Conservation (phyloP, 2,888 invertebrate species). For the Tetragnatha montana region DNA sequence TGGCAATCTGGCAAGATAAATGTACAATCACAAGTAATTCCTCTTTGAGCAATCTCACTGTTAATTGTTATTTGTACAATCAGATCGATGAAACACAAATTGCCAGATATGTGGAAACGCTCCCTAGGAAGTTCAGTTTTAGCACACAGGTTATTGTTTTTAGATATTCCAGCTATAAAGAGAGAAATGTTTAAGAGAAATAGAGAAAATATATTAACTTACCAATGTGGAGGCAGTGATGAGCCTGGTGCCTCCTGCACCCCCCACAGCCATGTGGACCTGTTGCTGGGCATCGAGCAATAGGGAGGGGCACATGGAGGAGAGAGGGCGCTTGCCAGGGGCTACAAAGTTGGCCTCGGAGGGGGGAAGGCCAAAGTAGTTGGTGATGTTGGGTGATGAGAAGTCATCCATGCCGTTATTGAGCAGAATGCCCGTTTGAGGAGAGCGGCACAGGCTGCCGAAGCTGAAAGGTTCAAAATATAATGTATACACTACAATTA, state of each 20-base stretch:
- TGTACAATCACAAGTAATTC: no score
- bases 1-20: no score
- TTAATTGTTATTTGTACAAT: no score
- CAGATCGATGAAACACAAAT: no score
- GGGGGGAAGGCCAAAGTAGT: slow-evolving; percentile 83
- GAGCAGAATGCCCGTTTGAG: slow-evolving; percentile 75
- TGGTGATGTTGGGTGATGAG: slow-evolving; percentile 78
- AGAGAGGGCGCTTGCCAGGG: slow-evolving; percentile 79
- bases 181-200: no score
- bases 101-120: no score
- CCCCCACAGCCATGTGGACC: slow-evolving; percentile 71
- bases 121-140: no score
- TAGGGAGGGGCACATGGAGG: slow-evolving; percentile 79
- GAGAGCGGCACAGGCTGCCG: slow-evolving; percentile 73
- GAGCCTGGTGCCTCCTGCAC: slow-evolving; percentile 72
- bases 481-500: no score
- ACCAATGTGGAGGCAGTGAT: slow-evolving; percentile 68
- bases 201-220: slow-evolving; percentile 69
- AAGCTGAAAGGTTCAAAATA: slow-evolving; percentile 74
- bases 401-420: slow-evolving; percentile 77
- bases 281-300: slow-evolving; percentile 77
- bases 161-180: no score
- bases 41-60: no score
- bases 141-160: no score
- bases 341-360: slow-evolving; percentile 74